phyloP scores from a whole-genome alignment of 2,888 invertebrate genomes.

The Cheilosia urbana region DNA sequence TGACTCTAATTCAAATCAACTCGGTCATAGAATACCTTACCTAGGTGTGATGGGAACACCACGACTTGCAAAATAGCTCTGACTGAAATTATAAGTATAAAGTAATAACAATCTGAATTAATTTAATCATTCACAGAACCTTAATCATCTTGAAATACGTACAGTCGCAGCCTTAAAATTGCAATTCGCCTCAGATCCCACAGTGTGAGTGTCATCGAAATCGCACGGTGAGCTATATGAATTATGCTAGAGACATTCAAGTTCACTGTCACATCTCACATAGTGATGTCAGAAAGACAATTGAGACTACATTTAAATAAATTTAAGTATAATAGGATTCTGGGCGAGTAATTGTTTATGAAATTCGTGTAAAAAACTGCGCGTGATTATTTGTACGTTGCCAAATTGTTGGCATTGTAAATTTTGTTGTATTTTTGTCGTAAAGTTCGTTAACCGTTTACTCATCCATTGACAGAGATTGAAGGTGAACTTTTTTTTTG shows the following conservation, averaged over 20 bases:
- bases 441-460: conserved; percentile 48
- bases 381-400: neutral
- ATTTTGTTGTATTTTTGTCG: neutral
- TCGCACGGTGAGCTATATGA: conserved; percentile 56
- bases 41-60: conserved; percentile 52
- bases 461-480: conserved; percentile 38
- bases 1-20: conserved; percentile 21
- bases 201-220: conserved; percentile 46
- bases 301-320: neutral
- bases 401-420: conserved; percentile 24
- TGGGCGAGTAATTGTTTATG: conserved; percentile 9
- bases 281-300: conserved; percentile 16
- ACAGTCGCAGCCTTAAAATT: neutral
- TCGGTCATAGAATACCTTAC: neutral
- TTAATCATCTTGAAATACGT: neutral
- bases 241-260: conserved; percentile 55
- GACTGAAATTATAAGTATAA: neutral
- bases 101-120: conserved; percentile 3
- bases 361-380: neutral
- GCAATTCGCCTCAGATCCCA: conserved; percentile 14
- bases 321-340: neutral
- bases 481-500: conserved; percentile 22
- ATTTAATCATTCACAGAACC: neutral
- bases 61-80: conserved; percentile 19
- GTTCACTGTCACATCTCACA: conserved; percentile 61